Evolutionary conservation across 2,113 vertebrate species (phyloP), one percentile per base, ranked within the genome.

Genomic region (Peromyscus polionotus): DNA sequence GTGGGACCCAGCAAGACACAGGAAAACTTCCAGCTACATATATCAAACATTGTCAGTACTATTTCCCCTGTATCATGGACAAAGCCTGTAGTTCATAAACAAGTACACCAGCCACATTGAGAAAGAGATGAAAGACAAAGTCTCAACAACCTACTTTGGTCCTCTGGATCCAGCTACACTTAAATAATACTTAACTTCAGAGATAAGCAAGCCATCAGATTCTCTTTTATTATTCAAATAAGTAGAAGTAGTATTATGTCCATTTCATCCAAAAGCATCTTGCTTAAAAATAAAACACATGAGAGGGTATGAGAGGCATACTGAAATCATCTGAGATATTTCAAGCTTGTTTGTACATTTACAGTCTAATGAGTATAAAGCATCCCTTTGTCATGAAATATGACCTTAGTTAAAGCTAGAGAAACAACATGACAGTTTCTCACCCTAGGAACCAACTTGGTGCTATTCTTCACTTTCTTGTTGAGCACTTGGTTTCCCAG

Each of bases 321-420:
- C 1, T 87, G 45, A 83, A 87, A 54, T 84, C 8, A 97, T 54
- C 51, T 68, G 68, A 92, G 68, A 57, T 2, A 26, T 76, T n/a
- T 54, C 31, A 59, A 96, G 79, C 5, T 92, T 95, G 19, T 83
- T 72, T 73, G 13, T 36, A 76, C 42, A 91, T 59, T 61, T 68
- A 57, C n/a, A 61, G 26, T 72, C 67, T 90, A 33, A 51, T 1
- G 4, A 76, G 13, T 26, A 67, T 54, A 87, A 95, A 59, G 1
- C 31, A 86, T 75, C 76, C 76, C 72, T 65, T 65, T 22, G 90
- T 72, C 51, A 51, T 90, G 72, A 95, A 93, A 59, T 19, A 72
- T 36, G 42, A 70, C 24, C 1, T 3, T 51, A 33, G 31, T 80
- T 88, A 88, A 65, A 67, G 65, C 24, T 68, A 85, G 51, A 7